These are phyloP conservation scores for Orbicella faveolata DNA, from an alignment of 64 coral and sea anemone genomes.

Conservation along the genomic window DNA sequence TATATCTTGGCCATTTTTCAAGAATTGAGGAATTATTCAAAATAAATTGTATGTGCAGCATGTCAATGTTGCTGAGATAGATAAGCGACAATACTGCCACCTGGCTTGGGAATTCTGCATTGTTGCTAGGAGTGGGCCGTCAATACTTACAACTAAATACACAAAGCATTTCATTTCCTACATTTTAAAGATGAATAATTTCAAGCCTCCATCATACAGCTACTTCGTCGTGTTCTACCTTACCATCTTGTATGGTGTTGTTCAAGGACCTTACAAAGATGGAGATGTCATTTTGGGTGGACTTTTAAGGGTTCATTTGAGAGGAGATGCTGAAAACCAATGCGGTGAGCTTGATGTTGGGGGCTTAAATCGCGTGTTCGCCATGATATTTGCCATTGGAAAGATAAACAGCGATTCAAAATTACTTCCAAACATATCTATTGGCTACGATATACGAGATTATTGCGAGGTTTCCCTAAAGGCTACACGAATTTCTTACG, in stretches of 20 bases:
- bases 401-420: slow-evolving; percentile 35
- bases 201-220: too few species aligned
- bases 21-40: too few species aligned
- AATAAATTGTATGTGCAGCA: too few species aligned
- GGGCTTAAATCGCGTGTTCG: background rate
- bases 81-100: too few species aligned
- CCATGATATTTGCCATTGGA: slow-evolving; percentile 26
- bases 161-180: too few species aligned
- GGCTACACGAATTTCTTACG: slow-evolving; percentile 23
- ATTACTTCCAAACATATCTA: slow-evolving; percentile 2
- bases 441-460: slow-evolving; percentile 58
- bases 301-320: background rate
- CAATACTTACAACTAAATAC: too few species aligned
- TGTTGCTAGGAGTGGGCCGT: too few species aligned
- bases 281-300: slow-evolving; percentile 14
- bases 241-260: background rate
- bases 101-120: too few species aligned
- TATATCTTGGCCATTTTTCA: too few species aligned
- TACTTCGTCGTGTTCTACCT: too few species aligned
- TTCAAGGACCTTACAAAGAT: background rate
- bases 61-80: too few species aligned
- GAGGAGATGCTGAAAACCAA: background rate
- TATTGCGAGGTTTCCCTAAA: slow-evolving; percentile 6
- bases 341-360: background rate
- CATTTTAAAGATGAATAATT: too few species aligned